Conservation (phyloP, 2,888 invertebrate species). For the Charanyca ferruginea region DNA sequence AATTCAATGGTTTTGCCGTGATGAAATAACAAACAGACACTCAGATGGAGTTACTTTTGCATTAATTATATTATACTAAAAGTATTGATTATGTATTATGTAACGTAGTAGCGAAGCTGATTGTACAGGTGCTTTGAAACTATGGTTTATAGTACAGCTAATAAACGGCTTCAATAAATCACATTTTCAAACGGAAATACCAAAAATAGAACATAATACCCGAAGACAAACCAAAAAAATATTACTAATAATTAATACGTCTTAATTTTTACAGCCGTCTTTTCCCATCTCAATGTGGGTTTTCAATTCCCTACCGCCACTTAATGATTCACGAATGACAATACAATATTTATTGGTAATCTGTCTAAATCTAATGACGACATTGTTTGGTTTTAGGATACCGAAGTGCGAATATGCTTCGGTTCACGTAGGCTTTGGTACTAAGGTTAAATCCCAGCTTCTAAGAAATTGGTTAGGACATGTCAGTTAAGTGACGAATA, state of each 20-base stretch:
- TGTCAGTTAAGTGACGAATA: conserved; percentile 11
- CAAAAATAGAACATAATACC: not conserved
- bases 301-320: not conserved
- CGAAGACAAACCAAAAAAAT: not conserved
- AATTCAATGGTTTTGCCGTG: too few species aligned
- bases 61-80: too few species aligned
- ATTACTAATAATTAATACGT: not conserved
- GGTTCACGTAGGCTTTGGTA: conserved; percentile 15
- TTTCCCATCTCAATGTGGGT: not conserved
- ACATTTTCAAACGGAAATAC: not conserved
- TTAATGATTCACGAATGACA: conserved; percentile 21
- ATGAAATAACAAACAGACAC: not conserved
- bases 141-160: too few species aligned
- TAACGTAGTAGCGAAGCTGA: too few species aligned
- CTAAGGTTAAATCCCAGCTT: conserved; percentile 40
- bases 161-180: too few species aligned
- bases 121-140: too few species aligned
- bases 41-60: too few species aligned
- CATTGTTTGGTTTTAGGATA: conserved; percentile 1
- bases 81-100: too few species aligned
- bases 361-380: conserved; percentile 12
- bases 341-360: conserved; percentile 10
- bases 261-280: not conserved
- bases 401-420: conserved; percentile 27
- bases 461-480: conserved; percentile 50